Evolutionary conservation across 1,140 invertebrate species (phyloP), one percentile per base, ranked within the genome.

Genomic region (Orchestia grillus): DNA sequence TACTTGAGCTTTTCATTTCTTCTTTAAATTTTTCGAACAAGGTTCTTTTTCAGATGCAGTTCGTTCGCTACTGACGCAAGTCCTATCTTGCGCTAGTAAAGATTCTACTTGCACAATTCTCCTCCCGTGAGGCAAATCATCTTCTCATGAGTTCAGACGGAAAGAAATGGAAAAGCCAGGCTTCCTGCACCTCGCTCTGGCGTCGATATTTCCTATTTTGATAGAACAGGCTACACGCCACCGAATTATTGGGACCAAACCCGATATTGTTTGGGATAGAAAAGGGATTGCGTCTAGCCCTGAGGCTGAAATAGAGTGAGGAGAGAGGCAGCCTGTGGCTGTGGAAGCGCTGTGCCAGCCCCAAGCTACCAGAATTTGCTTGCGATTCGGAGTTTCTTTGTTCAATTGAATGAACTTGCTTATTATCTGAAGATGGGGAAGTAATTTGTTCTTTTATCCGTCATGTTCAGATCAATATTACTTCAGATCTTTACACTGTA

Each of bases 191-290:
- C n/a, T 90, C 88, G 4, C 88, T 90, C 42, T 28, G 88, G 41
- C 88, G 42, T 11, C 88, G 28, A 90, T 90, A 90, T 94, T 94
- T 94, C 92, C 92, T 94, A 94, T 94, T 94, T 94, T 94, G 92
- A 94, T 94, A 44, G 92, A 44, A 47, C 43, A 47, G 92, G 44
- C 92, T 36, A 40, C 43, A 44, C 92, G 92, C 92, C 44, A 40
- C 92, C 15, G 92, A 94, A 94, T 94, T 94, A 94, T 94, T 45
- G 92, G 43, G 43, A 44, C 92, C 92, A 94, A 94, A 94, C 44
- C 92, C 92, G 92, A 94, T 94, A 94, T 94, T 94, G 92, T 94
- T 94, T 94, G 92, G 92, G 92, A 94, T 94, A 94, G 92, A 94
- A 94, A 94, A 94, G 92, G 92, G 92, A 94, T 94, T 94, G 92